Evolutionary conservation across 1,140 invertebrate species (phyloP), one percentile per base, ranked within the genome.

Genomic region (Zaprionus lachaisei): DNA sequence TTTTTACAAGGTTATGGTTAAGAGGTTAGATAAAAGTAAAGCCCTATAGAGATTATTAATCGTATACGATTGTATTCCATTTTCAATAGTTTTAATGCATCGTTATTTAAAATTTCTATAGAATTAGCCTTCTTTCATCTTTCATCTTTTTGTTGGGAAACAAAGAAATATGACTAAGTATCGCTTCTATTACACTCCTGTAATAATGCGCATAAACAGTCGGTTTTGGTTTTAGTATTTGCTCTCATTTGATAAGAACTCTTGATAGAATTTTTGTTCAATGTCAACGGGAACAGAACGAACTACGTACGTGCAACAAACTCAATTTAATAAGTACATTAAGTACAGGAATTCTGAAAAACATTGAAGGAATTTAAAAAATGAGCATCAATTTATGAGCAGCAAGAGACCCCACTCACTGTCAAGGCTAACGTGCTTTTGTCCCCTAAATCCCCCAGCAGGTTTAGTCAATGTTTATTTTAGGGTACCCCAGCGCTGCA

Each of bases 391-490:
- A 47, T 47, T 47, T 47, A 47, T 4, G 41, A 47, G 38, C 9
- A 24, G 47, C 20, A n/a, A 57, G 14, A 38, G 49, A 54, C n/a
- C 58, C 15, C 68, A 63, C 17, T 55, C 69, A 72, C 24, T 72
- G 61, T 64, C 69, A 72, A 72, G 69, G 69, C 47, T 12, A 51
- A 20, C 47, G 14, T 12, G 12, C 20, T 22, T 0, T 51, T 14
- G 47, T 51, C 47, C 47, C 9, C 47, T 24, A 20, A 51, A 51
- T 51, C 17, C 47, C 65, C 65, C 65, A 11, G 7, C 4, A 37
- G 57, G 47, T 64, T 64, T 47, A 47, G 17, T 37, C 47, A 17
- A 58, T 56, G 28, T 41, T 51, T 28, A 41, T 57, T 56, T 57
- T 56, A 51, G 66, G 60, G 51, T 71, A 17, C 34, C 56, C 28